A percentile compares a stretch with the other conserved stretches of the same genome.
Conservation (phyloP, 2,797 vertebrate genomes). For the Arctocebus calabarensis region DNA sequence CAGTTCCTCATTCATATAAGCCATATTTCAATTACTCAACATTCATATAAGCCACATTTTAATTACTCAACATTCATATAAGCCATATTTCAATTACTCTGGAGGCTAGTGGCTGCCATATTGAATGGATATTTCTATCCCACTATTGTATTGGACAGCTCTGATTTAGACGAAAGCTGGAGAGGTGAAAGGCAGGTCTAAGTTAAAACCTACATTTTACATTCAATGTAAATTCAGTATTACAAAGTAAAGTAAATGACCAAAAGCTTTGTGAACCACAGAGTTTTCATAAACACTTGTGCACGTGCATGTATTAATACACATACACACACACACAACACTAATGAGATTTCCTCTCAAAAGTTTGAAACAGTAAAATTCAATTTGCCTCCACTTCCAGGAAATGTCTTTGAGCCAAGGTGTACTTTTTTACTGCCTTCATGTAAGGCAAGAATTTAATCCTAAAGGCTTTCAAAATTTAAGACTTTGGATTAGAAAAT, state of each 20-base stretch:
- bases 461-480: constrained; percentile 7
- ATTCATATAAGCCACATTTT: background rate
- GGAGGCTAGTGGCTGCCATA: background rate
- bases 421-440: background rate
- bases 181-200: too few species aligned
- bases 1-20: background rate
- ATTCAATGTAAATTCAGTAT: background rate
- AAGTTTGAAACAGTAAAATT: background rate
- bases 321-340: background rate
- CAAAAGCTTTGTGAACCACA: background rate
- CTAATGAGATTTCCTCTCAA: background rate
- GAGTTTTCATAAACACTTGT: background rate
- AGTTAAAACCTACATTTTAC: background rate
- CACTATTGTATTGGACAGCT: background rate
- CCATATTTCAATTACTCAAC: background rate
- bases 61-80: background rate
- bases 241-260: constrained; percentile 12
- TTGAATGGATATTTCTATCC: background rate
- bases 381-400: constrained; percentile 39
- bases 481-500: constrained; percentile 35
- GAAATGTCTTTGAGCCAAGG: background rate
- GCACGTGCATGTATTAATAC: background rate
- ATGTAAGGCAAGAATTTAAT: background rate
- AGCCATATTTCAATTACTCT: background rate
- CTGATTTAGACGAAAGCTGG: background rate